A percentile compares a stretch with the other conserved stretches of the same genome.
Conservation (phyloP, 1,140 invertebrate genomes). For the Drosophila saltans region DNA sequence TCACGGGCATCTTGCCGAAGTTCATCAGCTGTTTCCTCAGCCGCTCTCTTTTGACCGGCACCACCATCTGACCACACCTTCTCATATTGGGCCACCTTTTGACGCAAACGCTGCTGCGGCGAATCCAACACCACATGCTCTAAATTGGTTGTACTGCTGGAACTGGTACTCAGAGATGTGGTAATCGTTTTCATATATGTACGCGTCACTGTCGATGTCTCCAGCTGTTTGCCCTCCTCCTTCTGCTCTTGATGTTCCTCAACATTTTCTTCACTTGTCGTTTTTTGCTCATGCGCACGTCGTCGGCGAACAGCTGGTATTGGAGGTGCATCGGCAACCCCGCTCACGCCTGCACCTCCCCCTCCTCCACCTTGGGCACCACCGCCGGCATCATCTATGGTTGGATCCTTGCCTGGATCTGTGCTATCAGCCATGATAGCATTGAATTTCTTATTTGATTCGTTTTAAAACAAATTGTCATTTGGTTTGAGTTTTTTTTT, state of each 20-base stretch:
- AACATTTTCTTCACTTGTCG: slow-evolving; percentile 27
- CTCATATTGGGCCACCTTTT: slow-evolving; percentile 90
- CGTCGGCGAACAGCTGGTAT: slow-evolving; percentile 77
- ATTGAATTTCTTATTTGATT: slow-evolving; percentile 63
- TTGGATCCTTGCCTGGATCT: slow-evolving; percentile 76
- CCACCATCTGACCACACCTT: slow-evolving; percentile 87
- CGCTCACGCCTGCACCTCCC: slow-evolving; percentile 12
- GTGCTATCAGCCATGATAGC: slow-evolving; percentile 80
- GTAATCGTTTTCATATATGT: slow-evolving; percentile 77
- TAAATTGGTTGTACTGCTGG: slow-evolving; percentile 43
- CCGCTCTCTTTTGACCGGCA: slow-evolving; percentile 47
- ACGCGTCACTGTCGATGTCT: slow-evolving; percentile 75
- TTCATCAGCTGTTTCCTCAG: slow-evolving; percentile 60
- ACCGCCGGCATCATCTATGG: slow-evolving; percentile 52
- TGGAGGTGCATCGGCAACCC: slow-evolving; percentile 60
- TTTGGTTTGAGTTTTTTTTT: slow-evolving; percentile 43
- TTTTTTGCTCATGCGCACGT: slow-evolving; percentile 67
- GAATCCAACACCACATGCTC: slow-evolving; percentile 54
- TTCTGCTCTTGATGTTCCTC: slow-evolving; percentile 37
- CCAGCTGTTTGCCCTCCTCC: slow-evolving; percentile 61
- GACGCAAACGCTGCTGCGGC: slow-evolving; percentile 86
- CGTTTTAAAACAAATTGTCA: slow-evolving; percentile 61
- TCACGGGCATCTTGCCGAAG: slow-evolving; percentile 47
- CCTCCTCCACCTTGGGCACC: slow-evolving; percentile 15
- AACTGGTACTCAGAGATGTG: slow-evolving; percentile 66